phyloP scores from a whole-genome alignment of 2,888 invertebrate species.

The Diachrysia chrysitis region DNA sequence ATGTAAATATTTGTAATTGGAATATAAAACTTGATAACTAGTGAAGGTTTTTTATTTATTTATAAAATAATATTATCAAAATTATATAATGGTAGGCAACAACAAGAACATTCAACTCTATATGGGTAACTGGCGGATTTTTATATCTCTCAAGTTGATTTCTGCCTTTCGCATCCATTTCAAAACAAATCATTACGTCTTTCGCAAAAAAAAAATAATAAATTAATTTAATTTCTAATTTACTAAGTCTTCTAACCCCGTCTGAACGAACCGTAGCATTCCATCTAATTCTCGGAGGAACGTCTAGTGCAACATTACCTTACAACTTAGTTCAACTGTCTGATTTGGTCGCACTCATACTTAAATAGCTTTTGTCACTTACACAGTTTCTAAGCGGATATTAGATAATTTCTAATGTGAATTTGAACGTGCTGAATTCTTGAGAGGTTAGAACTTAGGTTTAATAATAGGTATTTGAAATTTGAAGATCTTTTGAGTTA shows the following conservation, averaged over 20 bases:
- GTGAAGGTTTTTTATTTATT: no score
- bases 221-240: neutral
- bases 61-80: no score
- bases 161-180: neutral
- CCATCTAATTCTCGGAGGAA: conserved; percentile 73
- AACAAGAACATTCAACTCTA: no score
- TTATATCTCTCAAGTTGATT: neutral
- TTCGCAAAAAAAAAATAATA: neutral
- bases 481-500: neutral
- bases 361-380: conserved; percentile 35
- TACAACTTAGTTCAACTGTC: conserved; percentile 71
- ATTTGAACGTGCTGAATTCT: neutral
- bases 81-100: no score
- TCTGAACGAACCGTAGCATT: conserved; percentile 64
- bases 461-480: neutral
- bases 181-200: neutral
- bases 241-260: conserved; percentile 2
- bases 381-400: conserved; percentile 23
- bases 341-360: conserved; percentile 72
- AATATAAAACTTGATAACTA: no score
- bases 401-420: neutral
- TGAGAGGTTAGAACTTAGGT: neutral
- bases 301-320: conserved; percentile 62
- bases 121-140: no score
- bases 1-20: no score